Evolutionary conservation across 2,888 invertebrate species (phyloP), one percentile per base, ranked within the genome.

Genomic region (Abscondita cerata): DNA sequence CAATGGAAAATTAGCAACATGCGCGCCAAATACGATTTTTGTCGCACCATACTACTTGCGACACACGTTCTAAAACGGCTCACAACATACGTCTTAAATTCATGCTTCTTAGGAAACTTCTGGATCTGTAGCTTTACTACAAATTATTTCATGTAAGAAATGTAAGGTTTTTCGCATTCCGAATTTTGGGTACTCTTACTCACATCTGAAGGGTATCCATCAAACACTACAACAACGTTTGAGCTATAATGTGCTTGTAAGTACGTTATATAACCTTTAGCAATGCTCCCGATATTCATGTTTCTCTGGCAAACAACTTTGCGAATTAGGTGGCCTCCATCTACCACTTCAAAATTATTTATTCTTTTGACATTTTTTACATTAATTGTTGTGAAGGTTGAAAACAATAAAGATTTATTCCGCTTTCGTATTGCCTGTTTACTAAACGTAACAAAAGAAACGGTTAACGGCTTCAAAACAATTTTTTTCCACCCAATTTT

Each of bases 171-270:
- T 15, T 12, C 33, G 12, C 33, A 2, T 20, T 50, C 50, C 2
- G 33, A 12, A 50, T 19, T 33, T 50, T 41, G 13, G 16, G 13
- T 41, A 13, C 41, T 16, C n/a, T 44, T 31, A 6, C 13, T 33
- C 31, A 12, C n/a, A 47, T 47, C 25, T 19, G 11, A 20, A 18
- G 47, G 47, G n/a, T 47, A 47, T 4, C 47, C 18, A 20, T 47
- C 47, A 47, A 47, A 47, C n/a, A 47, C 12, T 12, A 47, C 19
- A 18, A 18, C 5, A n/a, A 18, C 47, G 12, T 47, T 47, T 11
- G 11, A n/a, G 4, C 25, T 12, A 12, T 47, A 47, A 25, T 47
- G 18, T 20, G 8, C 11, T 47, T 12, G 16, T 20, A 47, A 18
- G 25, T 20, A 47, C 3, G 41, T 41, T 16, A 16, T 18, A 16